A percentile compares a stretch with the other conserved stretches of the same genome.
Conservation (phyloP, 2,797 vertebrate genomes). For the Poeciliopsis infans region DNA sequence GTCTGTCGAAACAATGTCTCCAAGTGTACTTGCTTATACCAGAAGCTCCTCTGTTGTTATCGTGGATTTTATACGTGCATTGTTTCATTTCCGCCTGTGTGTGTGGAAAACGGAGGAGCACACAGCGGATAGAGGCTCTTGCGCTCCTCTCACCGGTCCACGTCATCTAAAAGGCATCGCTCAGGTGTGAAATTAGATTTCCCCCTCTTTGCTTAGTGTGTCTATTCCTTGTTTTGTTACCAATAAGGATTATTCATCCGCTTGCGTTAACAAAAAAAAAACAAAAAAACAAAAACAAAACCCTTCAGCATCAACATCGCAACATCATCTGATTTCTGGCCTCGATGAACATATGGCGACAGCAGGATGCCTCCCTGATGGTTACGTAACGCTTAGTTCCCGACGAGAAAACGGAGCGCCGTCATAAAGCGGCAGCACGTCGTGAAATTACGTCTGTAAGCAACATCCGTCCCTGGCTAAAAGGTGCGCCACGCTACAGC, state of each 20-base stretch:
- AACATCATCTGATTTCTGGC: conserved; percentile 51
- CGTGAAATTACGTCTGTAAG: neutral
- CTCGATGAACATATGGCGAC: conserved; percentile 61
- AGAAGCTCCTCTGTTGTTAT: too few species aligned
- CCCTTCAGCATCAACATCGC: conserved; percentile 1
- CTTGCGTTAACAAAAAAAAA: neutral
- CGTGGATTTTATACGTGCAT: neutral
- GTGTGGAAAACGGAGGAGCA: neutral
- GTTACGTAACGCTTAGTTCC: conserved; percentile 76
- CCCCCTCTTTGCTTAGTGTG: neutral
- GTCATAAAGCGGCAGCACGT: conserved; percentile 2
- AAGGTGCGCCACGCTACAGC: neutral
- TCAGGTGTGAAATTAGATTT: conserved; percentile 8
- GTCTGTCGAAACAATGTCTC: neutral
- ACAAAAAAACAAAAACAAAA: too few species aligned
- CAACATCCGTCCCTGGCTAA: neutral
- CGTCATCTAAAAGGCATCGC: conserved; percentile 46
- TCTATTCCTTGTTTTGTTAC: neutral
- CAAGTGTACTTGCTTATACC: neutral
- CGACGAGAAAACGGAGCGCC: conserved; percentile 45
- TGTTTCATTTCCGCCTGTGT: neutral
- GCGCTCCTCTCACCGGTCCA: conserved; percentile 31
- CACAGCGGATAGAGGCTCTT: neutral
- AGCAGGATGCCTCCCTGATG: conserved; percentile 51
- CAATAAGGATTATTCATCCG: neutral